These are phyloP conservation scores for Nomada ruficornis DNA, from an alignment of 2,888 invertebrate genomes.

Conservation along the genomic window DNA sequence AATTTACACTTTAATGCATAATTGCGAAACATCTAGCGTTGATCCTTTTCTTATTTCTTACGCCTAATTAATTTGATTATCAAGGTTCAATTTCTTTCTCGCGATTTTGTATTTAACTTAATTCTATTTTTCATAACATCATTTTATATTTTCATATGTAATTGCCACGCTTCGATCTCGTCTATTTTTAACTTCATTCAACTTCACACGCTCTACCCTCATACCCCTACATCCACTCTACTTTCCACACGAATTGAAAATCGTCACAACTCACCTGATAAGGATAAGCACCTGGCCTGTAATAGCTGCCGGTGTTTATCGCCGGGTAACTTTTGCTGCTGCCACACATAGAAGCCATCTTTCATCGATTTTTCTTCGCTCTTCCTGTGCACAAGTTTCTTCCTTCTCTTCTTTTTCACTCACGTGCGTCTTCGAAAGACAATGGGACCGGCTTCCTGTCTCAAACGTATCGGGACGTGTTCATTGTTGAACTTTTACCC, in stretches of 20 bases:
- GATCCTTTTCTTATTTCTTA: too few relatives aligned
- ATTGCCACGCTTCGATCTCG: background rate
- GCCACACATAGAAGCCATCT: constrained; percentile 88
- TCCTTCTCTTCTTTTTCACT: background rate
- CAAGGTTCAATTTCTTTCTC: too few relatives aligned
- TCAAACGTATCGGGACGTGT: constrained; percentile 20
- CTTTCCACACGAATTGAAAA: background rate
- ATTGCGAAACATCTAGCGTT: too few relatives aligned
- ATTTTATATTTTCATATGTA: too few relatives aligned
- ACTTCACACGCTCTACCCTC: background rate
- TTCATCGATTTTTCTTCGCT: constrained; percentile 65
- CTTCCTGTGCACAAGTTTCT: background rate
- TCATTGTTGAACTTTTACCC: constrained; percentile 12
- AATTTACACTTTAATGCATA: too few relatives aligned
- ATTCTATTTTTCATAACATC: too few relatives aligned
- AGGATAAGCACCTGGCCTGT: constrained; percentile 83
- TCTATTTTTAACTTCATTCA: background rate
- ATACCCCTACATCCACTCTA: background rate
- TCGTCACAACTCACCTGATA: constrained; percentile 79
- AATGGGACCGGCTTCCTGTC: constrained; percentile 9
- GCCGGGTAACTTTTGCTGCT: constrained; percentile 88
- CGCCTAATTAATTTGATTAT: too few relatives aligned
- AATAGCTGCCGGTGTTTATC: constrained; percentile 87
- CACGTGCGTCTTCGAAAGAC: constrained; percentile 13
- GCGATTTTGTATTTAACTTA: too few relatives aligned